These are phyloP conservation scores for Rhyacophila evoluta DNA, from an alignment of 2,888 invertebrate genomes.

Conservation along the genomic window DNA sequence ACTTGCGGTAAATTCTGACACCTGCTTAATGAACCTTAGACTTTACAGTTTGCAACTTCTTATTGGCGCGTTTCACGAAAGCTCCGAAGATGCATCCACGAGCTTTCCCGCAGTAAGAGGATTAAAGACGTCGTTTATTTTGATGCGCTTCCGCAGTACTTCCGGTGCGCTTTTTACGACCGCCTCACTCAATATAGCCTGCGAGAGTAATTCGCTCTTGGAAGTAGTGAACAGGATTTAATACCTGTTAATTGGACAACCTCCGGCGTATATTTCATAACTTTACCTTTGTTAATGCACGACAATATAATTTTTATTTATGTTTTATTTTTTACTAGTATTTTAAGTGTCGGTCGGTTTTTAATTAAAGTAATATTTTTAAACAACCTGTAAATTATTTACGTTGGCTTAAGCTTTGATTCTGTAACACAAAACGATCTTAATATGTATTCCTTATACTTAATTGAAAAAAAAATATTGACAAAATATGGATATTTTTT, in stretches of 20 bases:
- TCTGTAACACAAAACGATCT: too few species aligned
- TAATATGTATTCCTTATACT: too few species aligned
- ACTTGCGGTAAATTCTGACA: neutral
- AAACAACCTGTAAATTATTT: too few species aligned
- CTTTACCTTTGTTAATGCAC: neutral
- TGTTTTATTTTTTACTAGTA: too few species aligned
- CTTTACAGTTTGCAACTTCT: conserved; percentile 10
- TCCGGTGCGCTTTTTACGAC: conserved; percentile 19
- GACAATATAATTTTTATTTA: neutral
- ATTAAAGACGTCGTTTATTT: conserved; percentile 40
- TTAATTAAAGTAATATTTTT: too few species aligned
- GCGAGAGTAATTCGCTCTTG: conserved; percentile 1
- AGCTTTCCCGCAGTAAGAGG: conserved; percentile 28
- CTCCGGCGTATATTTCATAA: neutral
- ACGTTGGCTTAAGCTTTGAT: too few species aligned
- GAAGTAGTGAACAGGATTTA: neutral
- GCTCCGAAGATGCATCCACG: conserved; percentile 27
- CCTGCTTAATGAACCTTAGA: conserved; percentile 9
- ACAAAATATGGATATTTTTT: too few species aligned
- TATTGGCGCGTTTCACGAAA: conserved; percentile 16
- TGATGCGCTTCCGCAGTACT: conserved; percentile 28
- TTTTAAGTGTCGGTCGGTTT: too few species aligned
- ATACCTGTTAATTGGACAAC: conserved; percentile 21
- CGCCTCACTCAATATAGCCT: conserved; percentile 2
- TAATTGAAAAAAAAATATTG: too few species aligned